A percentile compares a stretch with the other conserved stretches of the same genome.
Evolutionary conservation across 2,113 vertebrate species (phyloP).

Genomic region (Bubo blakistoni): DNA sequence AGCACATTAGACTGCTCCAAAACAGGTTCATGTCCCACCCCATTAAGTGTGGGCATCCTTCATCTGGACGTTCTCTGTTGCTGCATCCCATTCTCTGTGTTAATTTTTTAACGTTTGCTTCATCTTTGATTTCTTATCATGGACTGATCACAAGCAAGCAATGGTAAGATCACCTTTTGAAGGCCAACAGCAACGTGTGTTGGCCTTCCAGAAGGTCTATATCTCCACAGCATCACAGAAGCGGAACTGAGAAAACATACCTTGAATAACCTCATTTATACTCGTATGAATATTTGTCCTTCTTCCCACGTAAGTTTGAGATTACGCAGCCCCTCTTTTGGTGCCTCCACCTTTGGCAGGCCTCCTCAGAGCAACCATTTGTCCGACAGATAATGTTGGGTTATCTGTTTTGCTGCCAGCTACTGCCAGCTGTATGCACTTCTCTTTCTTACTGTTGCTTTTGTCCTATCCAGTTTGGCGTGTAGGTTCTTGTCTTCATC

Average conservation of each 20-base stretch:
- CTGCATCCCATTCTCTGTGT: not conserved
- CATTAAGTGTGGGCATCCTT: not conserved
- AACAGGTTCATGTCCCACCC: not conserved
- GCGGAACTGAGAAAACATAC: not conserved
- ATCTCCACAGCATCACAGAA: not conserved
- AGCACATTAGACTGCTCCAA: not conserved
- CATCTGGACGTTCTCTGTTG: not conserved
- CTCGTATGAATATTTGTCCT: not conserved
- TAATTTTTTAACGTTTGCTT: not conserved
- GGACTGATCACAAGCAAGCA: not conserved
- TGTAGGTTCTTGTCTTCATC: not conserved
- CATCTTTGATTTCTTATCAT: not conserved
- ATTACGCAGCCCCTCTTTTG: not conserved
- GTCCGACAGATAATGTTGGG: rapidly evolving
- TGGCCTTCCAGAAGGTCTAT: not conserved
- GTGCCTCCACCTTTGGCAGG: not conserved
- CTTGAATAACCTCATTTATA: not conserved
- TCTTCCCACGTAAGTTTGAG: not conserved
- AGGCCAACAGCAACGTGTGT: not conserved
- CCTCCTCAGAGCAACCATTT: not conserved
- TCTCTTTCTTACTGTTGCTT: not conserved
- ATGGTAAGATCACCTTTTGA: not conserved
- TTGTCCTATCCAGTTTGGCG: not conserved
- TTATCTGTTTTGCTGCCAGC: not conserved
- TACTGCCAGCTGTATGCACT: not conserved